Base-by-base conservation (phyloP, 1,140 invertebrate genomes). In the Triops cancriformis region DNA sequence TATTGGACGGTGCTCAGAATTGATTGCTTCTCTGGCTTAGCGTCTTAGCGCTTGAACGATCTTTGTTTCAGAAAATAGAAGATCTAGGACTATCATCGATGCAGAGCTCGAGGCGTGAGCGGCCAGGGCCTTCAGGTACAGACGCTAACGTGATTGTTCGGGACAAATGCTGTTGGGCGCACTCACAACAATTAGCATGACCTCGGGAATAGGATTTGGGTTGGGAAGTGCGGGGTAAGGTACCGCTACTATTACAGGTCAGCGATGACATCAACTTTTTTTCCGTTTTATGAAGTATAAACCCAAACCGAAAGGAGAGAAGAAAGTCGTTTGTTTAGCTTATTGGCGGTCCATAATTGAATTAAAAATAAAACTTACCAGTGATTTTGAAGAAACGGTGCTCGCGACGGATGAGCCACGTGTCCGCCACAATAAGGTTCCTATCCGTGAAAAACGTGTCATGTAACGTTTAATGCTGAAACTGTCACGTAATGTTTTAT, bases 161-260 rank as follows among this genome's bases (percentile, higher is more conserved):
- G 28, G 42, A 28, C 7, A 76, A 64, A 26, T 43, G 41, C n/a
- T 26, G 31, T 12, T 76, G 64, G 41, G 75, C 75, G 42, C 75
- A 76, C 26, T 76, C 75, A 64, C 75, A 76, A n/a, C 75, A 76
- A 26, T 76, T 27, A 23, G 27, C 42, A 64, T 76, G 75, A 18
- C 51, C 23, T 64, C 51, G 51, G 14, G 51, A 23, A 23, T n/a
- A 64, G 51, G 51, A 7, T 37, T 37, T 37, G 2, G 31, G 14
- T 0, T 23, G 51, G n/a, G 51, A 64, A 23, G 6, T 64, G 18
- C 51, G 51, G 14, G 51, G 51, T 64, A 64, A 64, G 51, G 51
- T 64, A 18, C n/a, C n/a, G 51, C 51, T 64, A 64, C 10, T 14
- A 64, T 18, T 64, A 64, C 51, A 64, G 51, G 51, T 64, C 51